phyloP scores from a whole-genome alignment of 2,113 vertebrate genomes.

The Triplophysa tibetana region DNA sequence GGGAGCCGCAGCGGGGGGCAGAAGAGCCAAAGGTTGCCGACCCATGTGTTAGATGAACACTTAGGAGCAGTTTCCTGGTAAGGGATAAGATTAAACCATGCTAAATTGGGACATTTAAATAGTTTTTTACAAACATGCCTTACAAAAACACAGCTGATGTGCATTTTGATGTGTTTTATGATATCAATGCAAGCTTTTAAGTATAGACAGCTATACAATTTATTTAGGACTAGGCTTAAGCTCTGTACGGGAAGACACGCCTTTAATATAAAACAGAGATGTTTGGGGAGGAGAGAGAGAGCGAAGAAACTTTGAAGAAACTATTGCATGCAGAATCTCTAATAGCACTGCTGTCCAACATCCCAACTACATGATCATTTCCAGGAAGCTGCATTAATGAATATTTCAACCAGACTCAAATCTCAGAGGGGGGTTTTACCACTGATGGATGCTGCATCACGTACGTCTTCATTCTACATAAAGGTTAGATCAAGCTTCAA shows the following conservation, averaged over 20 bases:
- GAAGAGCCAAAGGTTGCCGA: too few species aligned
- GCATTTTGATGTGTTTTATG: too few species aligned
- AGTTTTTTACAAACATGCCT: too few species aligned
- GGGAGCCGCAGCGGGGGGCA: too few species aligned
- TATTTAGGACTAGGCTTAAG: too few species aligned
- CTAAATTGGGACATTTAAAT: too few species aligned
- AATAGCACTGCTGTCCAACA: constrained; percentile 3
- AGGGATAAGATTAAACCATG: too few species aligned
- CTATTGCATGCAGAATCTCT: neutral
- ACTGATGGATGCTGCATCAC: neutral
- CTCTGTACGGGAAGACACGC: too few species aligned
- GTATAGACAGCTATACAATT: too few species aligned
- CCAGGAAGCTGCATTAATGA: constrained; percentile 25
- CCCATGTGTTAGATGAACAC: neutral
- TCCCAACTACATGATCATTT: constrained; percentile 9
- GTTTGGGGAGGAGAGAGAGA: neutral
- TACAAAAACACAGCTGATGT: too few species aligned
- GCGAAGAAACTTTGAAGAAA: neutral
- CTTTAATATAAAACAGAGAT: too few species aligned
- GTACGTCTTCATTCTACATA: neutral
- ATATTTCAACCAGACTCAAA: constrained; percentile 34
- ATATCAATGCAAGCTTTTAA: too few species aligned
- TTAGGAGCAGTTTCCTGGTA: neutral
- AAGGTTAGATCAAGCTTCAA: neutral
- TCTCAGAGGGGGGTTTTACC: neutral